A percentile compares a stretch with the other conserved stretches of the same genome.
Conservation (phyloP, 2,797 vertebrate species). For the Oreochromis grahami region DNA sequence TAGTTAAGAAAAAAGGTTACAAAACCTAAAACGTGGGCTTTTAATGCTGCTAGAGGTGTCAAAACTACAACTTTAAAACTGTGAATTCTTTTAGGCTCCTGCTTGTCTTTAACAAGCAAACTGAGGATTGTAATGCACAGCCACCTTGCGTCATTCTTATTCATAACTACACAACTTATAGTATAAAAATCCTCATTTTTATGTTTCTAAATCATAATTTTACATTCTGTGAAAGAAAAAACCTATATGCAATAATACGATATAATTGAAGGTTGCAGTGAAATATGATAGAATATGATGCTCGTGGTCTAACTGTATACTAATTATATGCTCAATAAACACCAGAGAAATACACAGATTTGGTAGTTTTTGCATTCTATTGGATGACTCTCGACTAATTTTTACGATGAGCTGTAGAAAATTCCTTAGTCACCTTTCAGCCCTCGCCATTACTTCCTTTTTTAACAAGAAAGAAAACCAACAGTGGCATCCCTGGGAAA, state of each 20-base stretch:
- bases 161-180: conserved; percentile 13
- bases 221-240: not conserved
- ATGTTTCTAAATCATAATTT: not conserved
- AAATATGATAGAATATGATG: not conserved
- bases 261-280: not conserved
- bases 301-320: not conserved
- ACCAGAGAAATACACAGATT: not conserved
- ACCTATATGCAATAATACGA: rapidly evolving
- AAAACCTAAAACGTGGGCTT: not conserved
- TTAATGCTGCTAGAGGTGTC: not conserved
- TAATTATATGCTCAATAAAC: not conserved
- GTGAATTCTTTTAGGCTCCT: not conserved
- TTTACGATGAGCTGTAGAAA: not conserved
- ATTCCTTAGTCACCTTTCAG: not conserved
- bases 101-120: not conserved
- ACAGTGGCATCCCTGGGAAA: conserved; percentile 9
- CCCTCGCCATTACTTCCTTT: conserved; percentile 38
- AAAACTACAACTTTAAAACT: not conserved
- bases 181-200: not conserved
- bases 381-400: not conserved
- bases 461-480: not conserved
- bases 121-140: not conserved
- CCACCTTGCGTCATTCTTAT: not conserved
- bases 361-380: not conserved
- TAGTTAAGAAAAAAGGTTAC: conserved; percentile 34